Conservation (phyloP, 2,113 vertebrate genomes). For the Nestor notabilis region DNA sequence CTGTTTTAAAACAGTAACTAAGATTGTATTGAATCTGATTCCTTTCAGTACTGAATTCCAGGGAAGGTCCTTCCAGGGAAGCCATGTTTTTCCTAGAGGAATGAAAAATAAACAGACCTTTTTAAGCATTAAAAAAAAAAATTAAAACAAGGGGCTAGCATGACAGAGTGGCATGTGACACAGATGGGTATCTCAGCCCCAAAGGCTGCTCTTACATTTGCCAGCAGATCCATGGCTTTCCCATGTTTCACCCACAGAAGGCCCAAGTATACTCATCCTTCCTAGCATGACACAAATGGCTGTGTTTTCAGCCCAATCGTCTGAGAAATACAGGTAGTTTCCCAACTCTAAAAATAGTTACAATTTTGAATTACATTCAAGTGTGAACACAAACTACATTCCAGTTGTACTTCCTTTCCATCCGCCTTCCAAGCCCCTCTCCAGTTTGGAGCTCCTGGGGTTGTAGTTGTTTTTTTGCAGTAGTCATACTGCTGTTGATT, state of each 20-base stretch:
- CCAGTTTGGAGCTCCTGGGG: neutral
- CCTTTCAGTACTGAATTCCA: neutral
- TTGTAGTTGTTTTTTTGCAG: neutral
- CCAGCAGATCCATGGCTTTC: neutral
- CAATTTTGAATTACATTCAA: neutral
- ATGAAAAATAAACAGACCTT: neutral
- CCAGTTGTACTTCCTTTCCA: neutral
- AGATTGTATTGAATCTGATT: neutral
- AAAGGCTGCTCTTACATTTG: neutral
- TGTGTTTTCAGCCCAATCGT: neutral
- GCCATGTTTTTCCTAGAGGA: neutral
- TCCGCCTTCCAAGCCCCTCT: neutral
- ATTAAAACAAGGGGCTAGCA: neutral
- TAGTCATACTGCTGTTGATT: neutral
- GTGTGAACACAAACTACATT: neutral
- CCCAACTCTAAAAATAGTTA: neutral
- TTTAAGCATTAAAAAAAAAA: neutral
- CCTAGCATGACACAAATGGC: neutral
- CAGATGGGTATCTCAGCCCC: neutral
- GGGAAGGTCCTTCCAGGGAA: neutral
- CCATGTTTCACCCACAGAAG: neutral
- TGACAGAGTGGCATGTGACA: neutral
- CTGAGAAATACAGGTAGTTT: neutral
- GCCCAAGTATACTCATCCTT: neutral
- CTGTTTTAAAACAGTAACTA: neutral